Evolutionary conservation across 1,140 invertebrate genomes (phyloP).

Genomic region (Argopecten irradians): DNA sequence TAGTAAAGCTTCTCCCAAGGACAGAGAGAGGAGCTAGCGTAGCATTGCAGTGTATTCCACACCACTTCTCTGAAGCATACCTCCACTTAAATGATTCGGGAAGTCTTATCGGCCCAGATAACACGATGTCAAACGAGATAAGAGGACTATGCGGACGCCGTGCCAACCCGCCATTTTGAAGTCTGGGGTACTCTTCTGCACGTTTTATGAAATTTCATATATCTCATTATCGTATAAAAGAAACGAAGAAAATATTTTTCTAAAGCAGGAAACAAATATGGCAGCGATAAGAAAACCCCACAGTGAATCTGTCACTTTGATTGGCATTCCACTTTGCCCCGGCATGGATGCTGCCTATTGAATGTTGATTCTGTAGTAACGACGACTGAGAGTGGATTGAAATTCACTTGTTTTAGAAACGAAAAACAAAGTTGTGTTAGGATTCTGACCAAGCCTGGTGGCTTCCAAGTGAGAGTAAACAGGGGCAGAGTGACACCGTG

Average conservation of each 20-base stretch:
- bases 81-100: slow-evolving; percentile 20
- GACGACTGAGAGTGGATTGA: not conserved
- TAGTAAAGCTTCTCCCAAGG: not conserved
- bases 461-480: not conserved
- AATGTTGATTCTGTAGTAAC: not conserved
- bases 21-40: not conserved
- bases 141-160: not conserved
- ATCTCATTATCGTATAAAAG: slow-evolving; percentile 13
- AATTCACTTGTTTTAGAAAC: slow-evolving; percentile 18
- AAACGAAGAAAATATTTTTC: slow-evolving; percentile 11
- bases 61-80: not conserved
- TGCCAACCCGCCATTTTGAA: not conserved
- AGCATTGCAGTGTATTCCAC: not conserved
- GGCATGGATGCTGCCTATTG: not conserved
- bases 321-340: not conserved
- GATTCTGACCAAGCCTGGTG: not conserved
- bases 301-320: not conserved
- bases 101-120: not conserved
- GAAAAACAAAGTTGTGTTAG: not conserved
- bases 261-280: not conserved
- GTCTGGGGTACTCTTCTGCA: not conserved
- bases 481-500: not conserved
- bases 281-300: not conserved
- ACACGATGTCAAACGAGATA: slow-evolving; percentile 16
- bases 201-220: slow-evolving; percentile 16